These are phyloP conservation scores for Creontiades dilutus DNA, from an alignment of 2,888 invertebrate genomes.

Conservation along the genomic window DNA sequence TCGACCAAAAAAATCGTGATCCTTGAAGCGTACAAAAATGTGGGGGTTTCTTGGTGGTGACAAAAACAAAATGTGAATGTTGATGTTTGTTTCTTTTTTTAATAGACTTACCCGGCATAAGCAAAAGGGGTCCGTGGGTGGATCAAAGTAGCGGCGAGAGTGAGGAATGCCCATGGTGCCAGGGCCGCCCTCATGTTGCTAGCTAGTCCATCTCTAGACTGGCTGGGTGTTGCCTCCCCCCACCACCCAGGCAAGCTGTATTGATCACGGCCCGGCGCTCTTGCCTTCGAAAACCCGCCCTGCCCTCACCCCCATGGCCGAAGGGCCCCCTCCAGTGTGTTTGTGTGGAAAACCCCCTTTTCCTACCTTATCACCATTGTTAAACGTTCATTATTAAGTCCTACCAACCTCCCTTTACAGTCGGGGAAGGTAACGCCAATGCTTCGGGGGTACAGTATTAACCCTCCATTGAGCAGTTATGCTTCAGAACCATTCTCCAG, in stretches of 20 bases:
- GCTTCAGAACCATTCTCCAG: slow-evolving; percentile 23
- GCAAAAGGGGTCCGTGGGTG: slow-evolving; percentile 70
- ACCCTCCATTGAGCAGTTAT: slow-evolving; percentile 48
- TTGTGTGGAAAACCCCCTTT: slow-evolving; percentile 52
- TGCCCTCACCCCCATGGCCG: neutral
- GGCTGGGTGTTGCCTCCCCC: slow-evolving; percentile 72
- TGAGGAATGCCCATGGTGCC: slow-evolving; percentile 71
- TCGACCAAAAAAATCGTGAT: slow-evolving; percentile 11
- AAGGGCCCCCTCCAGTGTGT: slow-evolving; percentile 32
- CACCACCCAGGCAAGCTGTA: slow-evolving; percentile 71
- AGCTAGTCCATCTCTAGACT: slow-evolving; percentile 72
- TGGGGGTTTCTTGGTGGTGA: neutral
- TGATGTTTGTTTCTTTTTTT: neutral
- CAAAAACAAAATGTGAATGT: neutral
- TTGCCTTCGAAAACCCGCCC: slow-evolving; percentile 61
- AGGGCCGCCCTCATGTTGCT: slow-evolving; percentile 72
- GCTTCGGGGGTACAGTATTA: slow-evolving; percentile 41
- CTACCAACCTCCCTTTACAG: slow-evolving; percentile 1
- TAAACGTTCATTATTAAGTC: slow-evolving; percentile 70
- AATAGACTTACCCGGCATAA: slow-evolving; percentile 67
- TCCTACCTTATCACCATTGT: slow-evolving; percentile 69
- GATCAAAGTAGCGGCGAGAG: slow-evolving; percentile 70
- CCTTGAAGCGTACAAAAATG: neutral
- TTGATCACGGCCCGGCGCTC: slow-evolving; percentile 71
- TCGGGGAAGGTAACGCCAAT: neutral